Base-by-base conservation (phyloP, 2,113 vertebrate species). In the Marcusenius ussheri region DNA sequence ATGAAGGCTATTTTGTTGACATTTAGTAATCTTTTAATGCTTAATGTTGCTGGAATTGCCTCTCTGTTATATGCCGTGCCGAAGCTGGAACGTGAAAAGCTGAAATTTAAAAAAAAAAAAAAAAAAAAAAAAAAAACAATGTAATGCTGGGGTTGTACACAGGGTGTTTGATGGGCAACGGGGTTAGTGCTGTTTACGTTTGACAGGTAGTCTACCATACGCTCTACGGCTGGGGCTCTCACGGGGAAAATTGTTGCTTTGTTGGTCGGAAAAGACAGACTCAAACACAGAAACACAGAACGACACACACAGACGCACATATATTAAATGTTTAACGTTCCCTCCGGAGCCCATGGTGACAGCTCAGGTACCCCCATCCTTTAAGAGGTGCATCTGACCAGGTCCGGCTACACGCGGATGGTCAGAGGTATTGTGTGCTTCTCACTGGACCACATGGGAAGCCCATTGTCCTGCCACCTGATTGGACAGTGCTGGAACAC, bases 1-100 rank as follows among this genome's bases (percentile, higher is more conserved):
- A 19, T 89, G 91, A 93, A 93, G 51, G 31, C 74, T 88, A 85
- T 93, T 92, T 90, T 74, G 89, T 91, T 88, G 90, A 89, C 90
- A 88, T 87, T 91, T 91, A 91, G 51, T n/a, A 42, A 83, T 89
- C 80, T 45, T 58, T 80, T 83, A 90, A 88, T 86, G 35, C 74
- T 21, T 80, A 70, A 88, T 51, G 31, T 89, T 86, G 47, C 80
- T 83, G 49, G 83, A 90, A 91, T 92, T 93, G 77, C 88, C 49
- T n/a, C 49, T 19, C 31, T 11, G 1, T 74, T 46, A 35, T 6
- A 39, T 46, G 35, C 5, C 6, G 17, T 2, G 15, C 35, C 15
- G 24, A 85, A 83, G 24, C n/a, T 42, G 56, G 50, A 83, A 3
- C 17, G 5, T 42, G 74, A 77, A 77, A 45, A 10, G 47, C 74